These are phyloP conservation scores for Nymphalis urticae DNA, from an alignment of 2,888 invertebrate genomes.

Conservation along the genomic window DNA sequence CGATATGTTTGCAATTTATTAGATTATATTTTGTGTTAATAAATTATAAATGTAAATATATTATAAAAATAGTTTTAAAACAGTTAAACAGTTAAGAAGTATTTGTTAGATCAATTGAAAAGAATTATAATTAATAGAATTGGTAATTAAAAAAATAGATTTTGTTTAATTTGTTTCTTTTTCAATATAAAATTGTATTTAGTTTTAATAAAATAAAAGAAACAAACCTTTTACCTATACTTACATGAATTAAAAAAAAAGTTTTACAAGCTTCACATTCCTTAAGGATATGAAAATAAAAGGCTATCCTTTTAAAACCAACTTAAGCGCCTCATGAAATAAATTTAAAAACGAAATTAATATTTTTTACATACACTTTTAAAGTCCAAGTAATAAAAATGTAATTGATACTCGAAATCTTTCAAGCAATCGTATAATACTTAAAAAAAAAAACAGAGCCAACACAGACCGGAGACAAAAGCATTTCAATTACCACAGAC, in stretches of 20 bases:
- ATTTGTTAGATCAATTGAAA: too few species aligned
- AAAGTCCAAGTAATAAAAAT: constrained; percentile 23
- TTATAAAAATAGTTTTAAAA: too few species aligned
- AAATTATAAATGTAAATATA: too few species aligned
- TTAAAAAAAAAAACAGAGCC: constrained; percentile 25
- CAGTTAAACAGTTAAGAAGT: too few species aligned
- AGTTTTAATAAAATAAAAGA: too few species aligned
- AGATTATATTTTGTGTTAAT: not conserved
- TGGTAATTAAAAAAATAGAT: too few species aligned
- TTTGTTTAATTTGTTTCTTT: too few species aligned
- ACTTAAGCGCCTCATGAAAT: not conserved
- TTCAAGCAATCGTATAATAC: constrained; percentile 33
- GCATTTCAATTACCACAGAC: constrained; percentile 42
- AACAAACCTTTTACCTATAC: too few species aligned
- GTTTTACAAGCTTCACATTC: not conserved
- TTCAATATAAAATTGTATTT: too few species aligned
- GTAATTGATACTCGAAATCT: constrained; percentile 25
- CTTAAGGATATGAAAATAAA: constrained; percentile 2
- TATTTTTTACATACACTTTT: constrained; percentile 4
- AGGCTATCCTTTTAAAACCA: not conserved
- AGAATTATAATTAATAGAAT: too few species aligned
- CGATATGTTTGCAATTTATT: constrained; percentile 16
- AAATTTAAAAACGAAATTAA: constrained; percentile 3
- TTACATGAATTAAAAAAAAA: too few species aligned
- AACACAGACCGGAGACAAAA: constrained; percentile 35